Percentiles rank a stretch among this genome's conserved stretches.
Evolutionary conservation across 1,140 invertebrate genomes (phyloP).

Genomic region (Brachionus angularis): DNA sequence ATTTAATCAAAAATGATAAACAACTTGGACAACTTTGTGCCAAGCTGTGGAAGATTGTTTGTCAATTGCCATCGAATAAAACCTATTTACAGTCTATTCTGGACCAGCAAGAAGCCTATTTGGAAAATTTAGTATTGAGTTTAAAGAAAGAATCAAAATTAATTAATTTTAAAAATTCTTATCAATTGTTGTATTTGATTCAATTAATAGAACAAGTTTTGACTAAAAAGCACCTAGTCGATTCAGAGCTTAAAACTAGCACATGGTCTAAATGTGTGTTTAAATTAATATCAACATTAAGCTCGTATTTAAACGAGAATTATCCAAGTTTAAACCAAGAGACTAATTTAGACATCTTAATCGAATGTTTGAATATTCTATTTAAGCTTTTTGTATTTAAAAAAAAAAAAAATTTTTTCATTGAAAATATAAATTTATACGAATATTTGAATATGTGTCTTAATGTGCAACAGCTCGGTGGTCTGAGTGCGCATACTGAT

Average conservation of each 20-base stretch:
- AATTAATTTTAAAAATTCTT: no score
- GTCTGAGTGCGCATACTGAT: no score
- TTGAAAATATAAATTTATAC: no score
- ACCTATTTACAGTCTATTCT: no score
- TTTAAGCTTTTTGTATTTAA: neutral
- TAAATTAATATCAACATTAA: neutral
- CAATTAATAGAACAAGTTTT: neutral
- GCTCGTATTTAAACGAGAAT: neutral
- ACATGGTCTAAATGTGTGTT: neutral
- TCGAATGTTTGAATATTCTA: constrained; percentile 1
- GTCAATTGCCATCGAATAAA: neutral
- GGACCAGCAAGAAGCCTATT: no score
- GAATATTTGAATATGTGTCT: no score
- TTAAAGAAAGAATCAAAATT: no score
- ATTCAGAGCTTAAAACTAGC: no score
- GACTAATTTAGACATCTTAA: neutral
- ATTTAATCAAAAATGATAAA: neutral
- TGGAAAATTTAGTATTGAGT: no score
- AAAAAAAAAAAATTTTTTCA: no score
- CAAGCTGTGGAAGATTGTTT: constrained; percentile 22
- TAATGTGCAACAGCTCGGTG: no score
- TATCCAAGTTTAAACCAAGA: neutral
- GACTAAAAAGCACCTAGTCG: no score
- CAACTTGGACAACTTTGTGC: neutral
- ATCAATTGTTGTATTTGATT: neutral